These are phyloP conservation scores for Crocuta crocuta DNA, from an alignment of 2,113 vertebrate genomes.

Conservation along the genomic window DNA sequence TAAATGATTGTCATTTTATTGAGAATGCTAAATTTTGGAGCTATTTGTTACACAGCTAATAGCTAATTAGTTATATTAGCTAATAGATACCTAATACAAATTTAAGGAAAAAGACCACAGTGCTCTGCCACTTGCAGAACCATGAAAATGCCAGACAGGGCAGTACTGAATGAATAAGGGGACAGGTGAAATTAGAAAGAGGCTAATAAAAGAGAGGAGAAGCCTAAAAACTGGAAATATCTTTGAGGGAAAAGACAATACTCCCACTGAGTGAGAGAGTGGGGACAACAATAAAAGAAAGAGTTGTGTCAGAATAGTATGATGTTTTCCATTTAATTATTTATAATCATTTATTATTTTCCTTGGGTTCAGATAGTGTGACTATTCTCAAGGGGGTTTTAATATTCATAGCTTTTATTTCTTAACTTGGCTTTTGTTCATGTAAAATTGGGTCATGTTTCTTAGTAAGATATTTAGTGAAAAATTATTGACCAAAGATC, in stretches of 20 bases:
- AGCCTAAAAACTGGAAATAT: background rate
- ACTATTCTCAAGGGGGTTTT: background rate
- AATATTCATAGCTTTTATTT: background rate
- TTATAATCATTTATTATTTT: conserved; percentile 1
- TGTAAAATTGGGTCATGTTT: background rate
- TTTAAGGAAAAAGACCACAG: background rate
- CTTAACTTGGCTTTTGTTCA: background rate
- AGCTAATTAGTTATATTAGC: background rate
- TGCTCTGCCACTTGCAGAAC: background rate
- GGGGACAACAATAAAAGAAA: background rate
- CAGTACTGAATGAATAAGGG: background rate
- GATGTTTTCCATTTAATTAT: background rate
- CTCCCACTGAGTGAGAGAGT: background rate
- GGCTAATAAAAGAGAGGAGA: background rate
- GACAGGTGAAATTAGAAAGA: background rate
- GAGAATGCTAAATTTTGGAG: background rate
- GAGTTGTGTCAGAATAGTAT: background rate
- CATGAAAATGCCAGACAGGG: background rate
- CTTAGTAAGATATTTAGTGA: background rate
- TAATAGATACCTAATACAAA: background rate
- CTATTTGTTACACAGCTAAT: background rate
- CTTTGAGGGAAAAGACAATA: background rate
- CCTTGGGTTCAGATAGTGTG: background rate
- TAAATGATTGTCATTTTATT: background rate
- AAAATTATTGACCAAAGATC: background rate